These are phyloP conservation scores for Drosophila mojavensis DNA, from an alignment of 1,140 invertebrate species.

Conservation along the genomic window DNA sequence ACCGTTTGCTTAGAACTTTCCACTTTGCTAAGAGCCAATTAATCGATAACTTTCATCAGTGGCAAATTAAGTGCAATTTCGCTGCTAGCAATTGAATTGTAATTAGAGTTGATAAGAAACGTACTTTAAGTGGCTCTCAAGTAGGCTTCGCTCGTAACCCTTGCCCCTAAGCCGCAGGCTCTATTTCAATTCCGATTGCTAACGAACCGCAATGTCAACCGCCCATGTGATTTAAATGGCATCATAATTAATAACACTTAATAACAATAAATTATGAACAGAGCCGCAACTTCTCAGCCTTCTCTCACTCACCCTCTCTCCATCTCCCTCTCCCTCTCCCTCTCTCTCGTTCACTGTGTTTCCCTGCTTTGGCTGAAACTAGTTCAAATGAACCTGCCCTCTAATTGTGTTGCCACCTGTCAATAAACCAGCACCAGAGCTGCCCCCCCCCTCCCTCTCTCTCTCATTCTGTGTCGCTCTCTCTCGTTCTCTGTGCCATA, in stretches of 20 bases:
- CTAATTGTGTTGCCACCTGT: constrained; percentile 42
- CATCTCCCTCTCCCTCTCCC: not conserved
- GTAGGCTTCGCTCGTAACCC: too few relatives aligned
- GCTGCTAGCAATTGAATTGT: not conserved
- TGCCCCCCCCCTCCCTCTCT: not conserved
- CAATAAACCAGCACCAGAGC: constrained; percentile 27
- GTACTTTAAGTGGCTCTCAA: too few relatives aligned
- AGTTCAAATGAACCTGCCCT: constrained; percentile 4
- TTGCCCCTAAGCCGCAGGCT: too few relatives aligned
- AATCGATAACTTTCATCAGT: constrained; percentile 1
- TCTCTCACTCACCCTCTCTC: not conserved
- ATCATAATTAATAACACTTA: constrained; percentile 77
- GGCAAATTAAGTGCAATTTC: not conserved
- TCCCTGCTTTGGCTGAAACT: not conserved
- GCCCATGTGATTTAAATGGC: constrained; percentile 38
- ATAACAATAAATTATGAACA: constrained; percentile 75
- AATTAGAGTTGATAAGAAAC: not conserved
- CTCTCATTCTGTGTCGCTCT: not conserved
- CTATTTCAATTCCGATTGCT: not conserved
- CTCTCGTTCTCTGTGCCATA: constrained; percentile 17
- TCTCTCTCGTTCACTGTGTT: not conserved
- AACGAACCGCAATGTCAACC: constrained; percentile 12
- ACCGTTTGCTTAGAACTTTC: too few relatives aligned
- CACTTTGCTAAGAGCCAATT: not conserved
- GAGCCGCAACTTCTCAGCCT: constrained; percentile 6